Evolutionary conservation across 2,797 vertebrate genomes (phyloP), one percentile per base, ranked within the genome.

Genomic region (Coreius guichenoti): DNA sequence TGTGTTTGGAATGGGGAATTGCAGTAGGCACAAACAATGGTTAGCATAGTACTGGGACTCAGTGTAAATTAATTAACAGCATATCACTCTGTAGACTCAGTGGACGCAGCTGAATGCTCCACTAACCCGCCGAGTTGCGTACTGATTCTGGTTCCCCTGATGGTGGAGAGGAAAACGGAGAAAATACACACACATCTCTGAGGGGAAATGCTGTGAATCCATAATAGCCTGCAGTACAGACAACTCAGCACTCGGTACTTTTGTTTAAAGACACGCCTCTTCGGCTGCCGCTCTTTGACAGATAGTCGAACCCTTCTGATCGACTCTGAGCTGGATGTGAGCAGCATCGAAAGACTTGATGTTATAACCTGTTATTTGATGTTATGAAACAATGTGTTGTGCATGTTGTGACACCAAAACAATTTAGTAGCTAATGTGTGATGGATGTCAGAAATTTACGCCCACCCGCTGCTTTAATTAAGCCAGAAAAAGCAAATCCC

Each of bases 1-100:
- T 76, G 87, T 72, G 68, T 88, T 87, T 89, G 84, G 87, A 91
- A 88, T 84, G 86, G 83, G 87, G 88, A 89, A 90, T 91, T 91
- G 83, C 87, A 87, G 56, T 54, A 47, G 45, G 47, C 89, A 86
- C 69, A 85, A 85, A 85, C 84, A 85, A 74, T 80, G 21, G 49
- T 90, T 91, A 89, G 73, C 36, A 67, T 85, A 89, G 88, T 82
- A 77, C 77, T 87, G 87, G 88, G 85, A 85, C 69, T 87, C 86
- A 63, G 85, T 88, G 88, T 90, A 90, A 90, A 92, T 91, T 91
- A 92, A 92, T 91, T 87, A 87, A 85, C 89, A 76, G 88, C 88
- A 80, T 87, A 90, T 91, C 87, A 88, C 83, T 88, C 81, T 89
- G 87, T 87, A 82, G 87, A 88, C 89, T 61, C 83, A 79, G 61